phyloP scores from a whole-genome alignment of 2,113 vertebrate genomes.

The Atrichornis clamosus region DNA sequence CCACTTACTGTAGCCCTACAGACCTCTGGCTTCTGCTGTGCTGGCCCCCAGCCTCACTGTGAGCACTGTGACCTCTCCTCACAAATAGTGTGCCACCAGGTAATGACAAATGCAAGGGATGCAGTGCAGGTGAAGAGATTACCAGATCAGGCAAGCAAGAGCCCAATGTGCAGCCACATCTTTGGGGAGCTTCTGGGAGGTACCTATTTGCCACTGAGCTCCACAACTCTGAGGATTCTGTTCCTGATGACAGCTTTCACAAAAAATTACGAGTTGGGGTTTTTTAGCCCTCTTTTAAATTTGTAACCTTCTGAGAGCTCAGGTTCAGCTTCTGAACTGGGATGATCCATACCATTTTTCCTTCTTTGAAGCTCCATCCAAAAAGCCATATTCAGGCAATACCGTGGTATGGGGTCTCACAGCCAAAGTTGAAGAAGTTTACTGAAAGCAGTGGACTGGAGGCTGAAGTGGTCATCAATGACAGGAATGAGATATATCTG shows the following conservation, averaged over 20 bases:
- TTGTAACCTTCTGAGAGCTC: background rate
- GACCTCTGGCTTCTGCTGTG: background rate
- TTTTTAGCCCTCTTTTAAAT: background rate
- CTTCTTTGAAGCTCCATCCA: background rate
- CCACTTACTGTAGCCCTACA: background rate
- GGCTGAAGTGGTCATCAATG: background rate
- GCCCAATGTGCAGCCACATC: background rate
- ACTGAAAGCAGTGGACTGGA: background rate
- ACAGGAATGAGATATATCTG: background rate
- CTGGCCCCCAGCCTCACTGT: background rate
- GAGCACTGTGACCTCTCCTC: background rate
- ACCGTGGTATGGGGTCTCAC: background rate
- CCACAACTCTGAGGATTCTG: background rate
- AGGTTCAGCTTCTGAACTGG: background rate
- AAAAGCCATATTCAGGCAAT: background rate
- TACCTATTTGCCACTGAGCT: background rate
- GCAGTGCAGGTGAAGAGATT: background rate
- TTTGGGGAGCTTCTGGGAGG: background rate
- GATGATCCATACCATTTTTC: background rate
- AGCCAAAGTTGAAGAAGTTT: background rate
- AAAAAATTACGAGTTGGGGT: background rate
- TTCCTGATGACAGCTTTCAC: background rate
- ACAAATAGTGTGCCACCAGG: background rate
- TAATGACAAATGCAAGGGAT: accelerated
- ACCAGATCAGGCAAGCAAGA: background rate